Conservation (phyloP, 2,797 vertebrate genomes). For the Atherinosoma microstoma region DNA sequence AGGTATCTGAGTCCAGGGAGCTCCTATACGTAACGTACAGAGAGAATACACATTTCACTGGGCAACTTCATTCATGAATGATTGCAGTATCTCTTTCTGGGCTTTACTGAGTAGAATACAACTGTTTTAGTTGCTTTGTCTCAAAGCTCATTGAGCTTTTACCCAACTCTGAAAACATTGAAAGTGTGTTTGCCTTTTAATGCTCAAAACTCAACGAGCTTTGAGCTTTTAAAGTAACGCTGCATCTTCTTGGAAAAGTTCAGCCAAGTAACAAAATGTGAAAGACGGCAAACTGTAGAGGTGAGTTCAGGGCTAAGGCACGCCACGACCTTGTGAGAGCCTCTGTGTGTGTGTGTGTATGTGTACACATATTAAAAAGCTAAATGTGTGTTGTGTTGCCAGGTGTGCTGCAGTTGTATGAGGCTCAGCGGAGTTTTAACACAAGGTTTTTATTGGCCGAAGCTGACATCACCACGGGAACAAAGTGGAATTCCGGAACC, state of each 20-base stretch:
- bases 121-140: background rate
- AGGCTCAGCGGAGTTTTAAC: constrained; percentile 75
- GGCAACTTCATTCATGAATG: background rate
- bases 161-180: background rate
- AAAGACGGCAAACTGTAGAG: constrained; percentile 22
- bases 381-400: constrained; percentile 73
- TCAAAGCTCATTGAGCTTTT: background rate
- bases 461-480: constrained; percentile 74
- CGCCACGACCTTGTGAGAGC: constrained; percentile 41
- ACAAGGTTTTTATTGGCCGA: constrained; percentile 66
- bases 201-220: background rate
- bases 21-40: background rate
- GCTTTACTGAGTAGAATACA: background rate
- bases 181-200: background rate
- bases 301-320: constrained; percentile 38
- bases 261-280: constrained; percentile 13
- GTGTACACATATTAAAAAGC: constrained; percentile 52
- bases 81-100: background rate
- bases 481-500: constrained; percentile 72
- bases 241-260: constrained; percentile 3
- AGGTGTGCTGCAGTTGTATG: constrained; percentile 71
- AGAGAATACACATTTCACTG: background rate
- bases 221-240: background rate
- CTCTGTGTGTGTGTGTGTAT: constrained; percentile 27
- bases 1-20: constrained; percentile 23